Conservation (phyloP, 2,888 invertebrate species). For the Polyommatus icarus region DNA sequence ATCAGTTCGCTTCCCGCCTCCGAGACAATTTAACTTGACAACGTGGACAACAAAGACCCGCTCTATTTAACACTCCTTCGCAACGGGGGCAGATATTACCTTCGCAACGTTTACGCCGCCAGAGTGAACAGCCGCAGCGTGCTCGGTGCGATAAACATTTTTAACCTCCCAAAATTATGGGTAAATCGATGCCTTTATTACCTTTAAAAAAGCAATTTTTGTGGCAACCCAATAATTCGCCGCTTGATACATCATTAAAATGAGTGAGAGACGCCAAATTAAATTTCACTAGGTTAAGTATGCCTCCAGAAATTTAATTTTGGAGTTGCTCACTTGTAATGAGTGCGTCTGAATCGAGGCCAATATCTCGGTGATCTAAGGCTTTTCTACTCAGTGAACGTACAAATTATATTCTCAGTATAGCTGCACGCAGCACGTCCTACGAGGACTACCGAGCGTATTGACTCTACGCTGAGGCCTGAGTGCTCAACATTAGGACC, state of each 20-base stretch:
- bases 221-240: not conserved
- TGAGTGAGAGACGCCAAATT: not conserved
- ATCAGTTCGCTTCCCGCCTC: slow-evolving; percentile 76
- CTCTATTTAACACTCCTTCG: slow-evolving; percentile 67
- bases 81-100: slow-evolving; percentile 55
- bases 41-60: slow-evolving; percentile 70
- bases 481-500: not conserved
- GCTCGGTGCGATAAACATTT: not conserved
- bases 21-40: slow-evolving; percentile 79
- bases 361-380: not conserved
- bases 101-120: slow-evolving; percentile 32
- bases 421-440: not conserved
- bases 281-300: not conserved
- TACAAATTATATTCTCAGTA: not conserved
- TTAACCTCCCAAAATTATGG: not conserved
- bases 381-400: not conserved
- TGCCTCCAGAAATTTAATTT: not conserved
- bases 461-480: slow-evolving; percentile 1
- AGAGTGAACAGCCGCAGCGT: not conserved
- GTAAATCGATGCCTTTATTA: not conserved
- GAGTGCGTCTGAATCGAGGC: not conserved
- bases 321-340: not conserved
- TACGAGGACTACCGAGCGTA: not conserved
- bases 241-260: not conserved
- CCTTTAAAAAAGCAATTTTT: not conserved